Conservation (phyloP, 2,888 invertebrate species). For the Synergus laeviventris region DNA sequence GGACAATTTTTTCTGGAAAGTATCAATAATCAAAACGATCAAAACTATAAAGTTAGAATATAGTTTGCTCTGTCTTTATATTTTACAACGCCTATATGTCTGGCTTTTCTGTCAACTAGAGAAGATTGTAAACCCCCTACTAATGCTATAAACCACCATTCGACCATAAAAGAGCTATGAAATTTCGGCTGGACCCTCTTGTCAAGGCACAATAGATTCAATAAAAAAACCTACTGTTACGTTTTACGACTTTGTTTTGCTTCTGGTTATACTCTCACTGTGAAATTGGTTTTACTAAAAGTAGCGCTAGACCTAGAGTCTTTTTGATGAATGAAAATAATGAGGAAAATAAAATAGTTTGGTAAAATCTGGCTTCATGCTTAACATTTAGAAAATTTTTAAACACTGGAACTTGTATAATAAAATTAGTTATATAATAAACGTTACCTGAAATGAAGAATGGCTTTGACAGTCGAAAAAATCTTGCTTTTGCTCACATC, state of each 20-base stretch:
- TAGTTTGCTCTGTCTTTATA: no score
- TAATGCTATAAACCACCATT: slow-evolving; percentile 1
- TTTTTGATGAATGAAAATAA: neutral
- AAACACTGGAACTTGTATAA: no score
- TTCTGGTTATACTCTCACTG: neutral
- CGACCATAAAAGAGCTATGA: neutral
- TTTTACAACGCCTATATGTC: neutral
- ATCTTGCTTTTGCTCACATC: neutral
- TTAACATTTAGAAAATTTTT: neutral
- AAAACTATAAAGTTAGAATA: no score
- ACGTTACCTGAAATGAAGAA: neutral
- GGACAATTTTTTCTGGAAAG: neutral
- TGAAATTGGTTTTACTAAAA: slow-evolving; percentile 6
- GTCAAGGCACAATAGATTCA: neutral
- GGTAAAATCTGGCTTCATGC: neutral
- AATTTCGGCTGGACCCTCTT: neutral
- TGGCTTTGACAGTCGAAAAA: neutral
- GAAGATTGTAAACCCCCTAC: neutral
- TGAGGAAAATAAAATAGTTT: neutral
- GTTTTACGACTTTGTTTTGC: slow-evolving; percentile 6
- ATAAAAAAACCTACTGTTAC: slow-evolving; percentile 4
- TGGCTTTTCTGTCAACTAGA: neutral
- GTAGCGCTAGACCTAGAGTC: neutral
- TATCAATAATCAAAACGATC: neutral
- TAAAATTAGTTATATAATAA: neutral